Conservation (phyloP, 1,140 invertebrate species). For the Drosophila ogumai region DNA sequence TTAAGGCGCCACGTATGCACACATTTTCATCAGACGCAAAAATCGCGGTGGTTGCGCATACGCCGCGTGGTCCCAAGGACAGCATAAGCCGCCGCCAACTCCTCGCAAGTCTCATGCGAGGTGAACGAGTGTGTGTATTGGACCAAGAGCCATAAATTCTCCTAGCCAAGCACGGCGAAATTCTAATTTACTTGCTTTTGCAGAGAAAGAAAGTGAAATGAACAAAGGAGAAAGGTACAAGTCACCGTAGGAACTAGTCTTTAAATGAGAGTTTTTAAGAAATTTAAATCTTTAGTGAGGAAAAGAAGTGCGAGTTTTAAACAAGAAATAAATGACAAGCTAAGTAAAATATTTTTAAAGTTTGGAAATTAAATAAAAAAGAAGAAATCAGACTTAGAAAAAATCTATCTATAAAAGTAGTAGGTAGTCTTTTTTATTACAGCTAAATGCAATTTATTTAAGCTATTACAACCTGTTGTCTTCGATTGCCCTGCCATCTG, state of each 20-base stretch:
- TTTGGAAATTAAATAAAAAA: not conserved
- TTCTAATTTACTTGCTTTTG: constrained; percentile 68
- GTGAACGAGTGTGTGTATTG: constrained; percentile 18
- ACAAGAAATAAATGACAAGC: not conserved
- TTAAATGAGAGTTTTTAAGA: constrained; percentile 4
- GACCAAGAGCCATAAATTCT: constrained; percentile 60
- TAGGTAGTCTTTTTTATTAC: not conserved
- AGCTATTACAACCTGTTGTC: constrained; percentile 22
- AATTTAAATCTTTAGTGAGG: constrained; percentile 25
- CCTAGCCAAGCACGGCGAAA: constrained; percentile 45
- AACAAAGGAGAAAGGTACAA: constrained; percentile 5
- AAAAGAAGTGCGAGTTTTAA: not conserved
- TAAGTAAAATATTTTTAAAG: too few relatives aligned
- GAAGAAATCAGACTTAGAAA: not conserved
- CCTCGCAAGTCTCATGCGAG: constrained; percentile 6
- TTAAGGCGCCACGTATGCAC: constrained; percentile 37
- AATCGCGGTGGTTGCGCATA: constrained; percentile 51
- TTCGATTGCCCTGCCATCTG: constrained; percentile 16
- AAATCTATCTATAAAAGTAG: not conserved
- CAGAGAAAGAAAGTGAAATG: constrained; percentile 27
- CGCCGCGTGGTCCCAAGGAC: constrained; percentile 48
- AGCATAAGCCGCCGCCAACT: constrained; percentile 11
- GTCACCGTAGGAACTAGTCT: not conserved
- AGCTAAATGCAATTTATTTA: constrained; percentile 2
- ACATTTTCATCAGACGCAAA: constrained; percentile 57